phyloP scores from a whole-genome alignment of 2,113 vertebrate species.

The Odocoileus virginianus region DNA sequence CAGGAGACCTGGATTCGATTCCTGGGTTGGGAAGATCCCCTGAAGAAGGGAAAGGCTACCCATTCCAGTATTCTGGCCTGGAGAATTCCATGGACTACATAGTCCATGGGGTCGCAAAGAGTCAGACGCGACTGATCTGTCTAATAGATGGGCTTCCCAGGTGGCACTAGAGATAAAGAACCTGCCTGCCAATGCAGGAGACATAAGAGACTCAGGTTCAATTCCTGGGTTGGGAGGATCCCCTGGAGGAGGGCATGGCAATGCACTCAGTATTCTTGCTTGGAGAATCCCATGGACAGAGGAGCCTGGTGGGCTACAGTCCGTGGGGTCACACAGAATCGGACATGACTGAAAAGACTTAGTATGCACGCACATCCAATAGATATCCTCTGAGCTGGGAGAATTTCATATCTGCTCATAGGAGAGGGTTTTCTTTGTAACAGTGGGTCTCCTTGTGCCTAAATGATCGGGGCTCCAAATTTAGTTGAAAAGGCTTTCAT shows the following conservation, averaged over 20 bases:
- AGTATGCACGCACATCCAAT: background rate
- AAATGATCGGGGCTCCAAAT: background rate
- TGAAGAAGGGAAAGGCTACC: background rate
- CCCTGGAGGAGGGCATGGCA: background rate
- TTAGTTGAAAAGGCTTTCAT: constrained; percentile 51
- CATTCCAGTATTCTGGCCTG: background rate
- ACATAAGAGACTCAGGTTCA: background rate
- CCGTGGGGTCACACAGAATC: background rate
- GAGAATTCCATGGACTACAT: background rate
- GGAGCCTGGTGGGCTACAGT: background rate
- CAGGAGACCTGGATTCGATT: background rate
- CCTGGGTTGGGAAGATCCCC: background rate
- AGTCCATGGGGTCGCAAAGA: background rate
- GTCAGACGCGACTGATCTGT: background rate
- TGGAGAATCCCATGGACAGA: background rate
- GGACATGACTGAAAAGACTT: background rate
- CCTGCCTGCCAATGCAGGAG: background rate
- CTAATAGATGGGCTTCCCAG: background rate
- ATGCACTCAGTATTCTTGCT: background rate
- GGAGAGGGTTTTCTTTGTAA: background rate
- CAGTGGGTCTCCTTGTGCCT: background rate
- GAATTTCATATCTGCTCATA: background rate
- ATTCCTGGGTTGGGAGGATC: background rate
- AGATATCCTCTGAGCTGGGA: background rate
- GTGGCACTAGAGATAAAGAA: background rate